Conservation (phyloP, 2,113 vertebrate genomes). For the Archocentrus centrarchus region DNA sequence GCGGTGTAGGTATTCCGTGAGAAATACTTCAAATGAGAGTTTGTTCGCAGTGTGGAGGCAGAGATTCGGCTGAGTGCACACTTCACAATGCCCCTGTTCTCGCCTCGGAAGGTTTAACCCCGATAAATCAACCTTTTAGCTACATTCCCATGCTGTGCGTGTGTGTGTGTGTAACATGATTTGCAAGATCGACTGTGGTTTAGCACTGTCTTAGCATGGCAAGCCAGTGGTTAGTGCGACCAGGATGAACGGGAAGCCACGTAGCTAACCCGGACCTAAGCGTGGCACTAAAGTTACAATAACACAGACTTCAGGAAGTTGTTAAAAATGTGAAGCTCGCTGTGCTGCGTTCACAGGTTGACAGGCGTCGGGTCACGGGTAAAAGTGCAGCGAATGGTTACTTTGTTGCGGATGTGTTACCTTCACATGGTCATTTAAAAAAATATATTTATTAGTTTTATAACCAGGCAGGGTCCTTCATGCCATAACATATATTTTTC, state of each 20-base stretch:
- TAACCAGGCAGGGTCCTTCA: too few species aligned
- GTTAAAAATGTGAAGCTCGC: not conserved
- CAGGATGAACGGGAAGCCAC: conserved; percentile 31
- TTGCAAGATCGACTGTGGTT: not conserved
- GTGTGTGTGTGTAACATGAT: not conserved
- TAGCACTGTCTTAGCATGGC: not conserved
- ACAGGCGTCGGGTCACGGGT: not conserved
- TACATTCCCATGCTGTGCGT: conserved; percentile 21
- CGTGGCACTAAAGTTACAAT: conserved; percentile 46
- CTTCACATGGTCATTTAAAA: not conserved
- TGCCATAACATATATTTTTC: too few species aligned
- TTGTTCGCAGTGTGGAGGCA: not conserved
- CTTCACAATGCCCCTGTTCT: not conserved
- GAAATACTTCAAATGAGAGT: conserved; percentile 1
- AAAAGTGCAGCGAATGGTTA: not conserved
- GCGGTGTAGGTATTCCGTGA: not conserved
- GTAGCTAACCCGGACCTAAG: conserved; percentile 41
- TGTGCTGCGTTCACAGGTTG: conserved; percentile 38
- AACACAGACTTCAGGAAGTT: conserved; percentile 68
- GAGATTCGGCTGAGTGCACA: not conserved
- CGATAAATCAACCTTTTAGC: not conserved
- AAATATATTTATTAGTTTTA: too few species aligned
- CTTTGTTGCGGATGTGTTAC: not conserved
- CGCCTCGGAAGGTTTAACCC: not conserved
- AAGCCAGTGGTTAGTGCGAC: not conserved